These are phyloP conservation scores for Caenorhabditis sp. DNA, from an alignment of 2,888 invertebrate species.

Conservation along the genomic window DNA sequence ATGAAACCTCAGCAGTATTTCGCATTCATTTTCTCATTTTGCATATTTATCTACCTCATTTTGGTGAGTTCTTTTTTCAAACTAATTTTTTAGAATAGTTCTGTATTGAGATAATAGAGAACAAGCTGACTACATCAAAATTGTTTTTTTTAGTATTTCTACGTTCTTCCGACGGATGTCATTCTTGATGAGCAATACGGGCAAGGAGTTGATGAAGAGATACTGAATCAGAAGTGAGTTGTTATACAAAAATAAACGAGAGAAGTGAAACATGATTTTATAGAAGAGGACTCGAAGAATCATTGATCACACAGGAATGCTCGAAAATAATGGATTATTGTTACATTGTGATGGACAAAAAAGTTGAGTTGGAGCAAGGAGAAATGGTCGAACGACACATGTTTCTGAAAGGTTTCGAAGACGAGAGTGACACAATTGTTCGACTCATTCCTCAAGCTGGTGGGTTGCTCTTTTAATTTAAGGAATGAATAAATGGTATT, in stretches of 20 bases:
- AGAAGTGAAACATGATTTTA: not conserved
- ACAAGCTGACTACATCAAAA: not conserved
- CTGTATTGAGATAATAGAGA: no score
- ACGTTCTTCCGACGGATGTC: slow-evolving; percentile 40
- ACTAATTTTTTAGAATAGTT: slow-evolving; percentile 1
- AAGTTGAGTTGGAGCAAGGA: slow-evolving; percentile 38
- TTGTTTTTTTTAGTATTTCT: slow-evolving; percentile 55
- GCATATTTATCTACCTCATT: slow-evolving; percentile 35
- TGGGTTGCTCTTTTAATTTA: not conserved
- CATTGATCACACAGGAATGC: slow-evolving; percentile 48
- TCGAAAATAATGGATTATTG: slow-evolving; percentile 51
- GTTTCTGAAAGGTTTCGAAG: slow-evolving; percentile 70
- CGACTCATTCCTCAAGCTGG: slow-evolving; percentile 67
- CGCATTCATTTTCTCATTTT: slow-evolving; percentile 31
- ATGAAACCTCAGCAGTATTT: slow-evolving; percentile 36
- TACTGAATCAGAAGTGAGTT: slow-evolving; percentile 44
- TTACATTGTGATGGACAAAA: slow-evolving; percentile 53
- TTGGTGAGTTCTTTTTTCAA: slow-evolving; percentile 22
- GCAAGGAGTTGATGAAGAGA: slow-evolving; percentile 37
- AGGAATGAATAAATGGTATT: no score
- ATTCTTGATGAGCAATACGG: slow-evolving; percentile 60
- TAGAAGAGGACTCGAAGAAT: slow-evolving; percentile 47
- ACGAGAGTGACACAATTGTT: slow-evolving; percentile 73
- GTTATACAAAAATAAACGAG: not conserved
- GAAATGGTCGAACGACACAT: slow-evolving; percentile 69